Evolutionary conservation across 1,140 invertebrate genomes (phyloP), one percentile per base, ranked within the genome.

Genomic region (Philotrypesis tridentata): DNA sequence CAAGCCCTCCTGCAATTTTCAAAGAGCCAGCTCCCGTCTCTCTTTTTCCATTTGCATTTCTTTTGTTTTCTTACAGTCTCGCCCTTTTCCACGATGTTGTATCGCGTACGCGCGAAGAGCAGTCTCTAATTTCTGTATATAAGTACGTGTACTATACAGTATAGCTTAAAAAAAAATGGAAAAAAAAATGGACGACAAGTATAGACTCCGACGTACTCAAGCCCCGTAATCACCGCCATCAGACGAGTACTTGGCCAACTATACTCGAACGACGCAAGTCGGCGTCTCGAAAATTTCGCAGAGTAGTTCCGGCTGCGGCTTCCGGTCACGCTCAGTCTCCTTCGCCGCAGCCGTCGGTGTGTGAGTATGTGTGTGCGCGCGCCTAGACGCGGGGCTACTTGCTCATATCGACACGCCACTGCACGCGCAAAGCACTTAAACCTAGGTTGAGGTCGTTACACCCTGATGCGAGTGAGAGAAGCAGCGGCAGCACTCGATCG

Each of bases 371-470:
- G 5, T 55, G 0, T 55, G 21, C n/a, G 61, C 17, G 25, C 7
- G 0, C 27, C 5, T 11, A 27, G 25, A 65, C 31, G 67, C 63
- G 40, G 80, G 82, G 83, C 75, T 83, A 78, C 76, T 73, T 82
- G 80, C 79, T 85, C 84, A 80, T 75, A 82, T 83, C 75, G 78
- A 71, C 78, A 81, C 83, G 75, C 84, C 78, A 85, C 81, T 85
- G 84, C 31, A 17, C 43, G 9, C 40, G 23, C 71, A 27, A 2
- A 65, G 72, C 77, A 67, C 79, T 73, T 82, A 72, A 82, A 77
- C 84, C 84, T 86, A 87, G 85, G 85, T 87, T 76, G 87, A 88
- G 86, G 87, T 87, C 86, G 85, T 87, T 88, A 87, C 86, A 85
- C 87, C 85, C 87, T 83, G 82, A 82, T 82, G 83, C 84, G 55